These are phyloP conservation scores for Achatina immaculata DNA, from an alignment of 1,140 invertebrate species.

Conservation along the genomic window DNA sequence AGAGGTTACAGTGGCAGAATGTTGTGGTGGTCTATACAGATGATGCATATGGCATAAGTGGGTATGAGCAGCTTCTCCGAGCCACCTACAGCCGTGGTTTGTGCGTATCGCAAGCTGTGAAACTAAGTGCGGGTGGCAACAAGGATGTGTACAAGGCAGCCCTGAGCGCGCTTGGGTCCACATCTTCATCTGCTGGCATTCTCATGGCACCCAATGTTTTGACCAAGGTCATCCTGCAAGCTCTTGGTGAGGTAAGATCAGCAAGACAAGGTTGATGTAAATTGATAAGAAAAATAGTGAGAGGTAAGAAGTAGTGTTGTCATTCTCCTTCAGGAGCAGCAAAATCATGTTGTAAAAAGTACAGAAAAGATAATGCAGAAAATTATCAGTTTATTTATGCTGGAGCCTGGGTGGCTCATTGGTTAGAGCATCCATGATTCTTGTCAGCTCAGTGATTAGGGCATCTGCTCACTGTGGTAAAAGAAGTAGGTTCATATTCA, in stretches of 20 bases:
- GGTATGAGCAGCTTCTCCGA: conserved; percentile 56
- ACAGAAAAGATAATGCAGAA: too few relatives aligned
- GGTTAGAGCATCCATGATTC: too few relatives aligned
- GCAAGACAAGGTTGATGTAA: too few relatives aligned
- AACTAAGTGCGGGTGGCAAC: conserved; percentile 28
- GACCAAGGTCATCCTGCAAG: conserved; percentile 25
- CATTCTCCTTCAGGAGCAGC: too few relatives aligned
- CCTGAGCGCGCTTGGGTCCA: conserved; percentile 39
- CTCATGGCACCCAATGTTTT: conserved; percentile 34
- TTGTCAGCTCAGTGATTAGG: too few relatives aligned
- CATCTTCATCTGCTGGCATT: conserved; percentile 48
- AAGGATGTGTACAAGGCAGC: conserved; percentile 32
- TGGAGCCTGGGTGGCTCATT: too few relatives aligned
- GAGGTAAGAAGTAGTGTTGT: too few relatives aligned
- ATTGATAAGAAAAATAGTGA: too few relatives aligned
- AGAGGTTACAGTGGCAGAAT: conserved; percentile 68
- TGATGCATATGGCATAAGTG: conserved; percentile 57
- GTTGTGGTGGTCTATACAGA: conserved; percentile 68
- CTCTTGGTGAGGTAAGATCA: conserved; percentile 12
- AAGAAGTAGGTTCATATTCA: too few relatives aligned
- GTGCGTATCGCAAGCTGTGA: conserved; percentile 50
- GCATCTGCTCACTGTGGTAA: too few relatives aligned
- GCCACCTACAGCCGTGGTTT: conserved; percentile 45
- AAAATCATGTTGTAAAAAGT: too few relatives aligned
- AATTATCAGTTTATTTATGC: too few relatives aligned